Conservation (phyloP, 1,140 invertebrate species). For the Diploscapter pachys region DNA sequence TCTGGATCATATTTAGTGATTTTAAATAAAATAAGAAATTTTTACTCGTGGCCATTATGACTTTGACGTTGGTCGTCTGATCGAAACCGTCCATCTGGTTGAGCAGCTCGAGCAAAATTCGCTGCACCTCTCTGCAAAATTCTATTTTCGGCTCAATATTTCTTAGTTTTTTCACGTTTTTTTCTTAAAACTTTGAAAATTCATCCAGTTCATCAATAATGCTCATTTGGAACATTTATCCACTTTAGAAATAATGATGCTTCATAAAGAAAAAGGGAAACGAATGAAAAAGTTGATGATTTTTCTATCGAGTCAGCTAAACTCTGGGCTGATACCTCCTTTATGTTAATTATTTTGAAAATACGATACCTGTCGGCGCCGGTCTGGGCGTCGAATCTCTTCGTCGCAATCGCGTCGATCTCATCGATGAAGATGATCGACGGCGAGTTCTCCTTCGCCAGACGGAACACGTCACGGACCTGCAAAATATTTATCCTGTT, state of each 20-base stretch:
- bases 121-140: slow-evolving; percentile 74
- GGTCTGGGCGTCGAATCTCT: slow-evolving; percentile 62
- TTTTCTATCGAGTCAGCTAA: background rate
- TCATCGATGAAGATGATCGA: slow-evolving; percentile 75
- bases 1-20: no score
- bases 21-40: no score
- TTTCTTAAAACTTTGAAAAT: slow-evolving; percentile 33
- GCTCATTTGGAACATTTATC: background rate
- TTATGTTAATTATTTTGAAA: background rate
- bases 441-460: slow-evolving; percentile 98
- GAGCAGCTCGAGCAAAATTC: slow-evolving; percentile 90
- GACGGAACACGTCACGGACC: slow-evolving; percentile 96
- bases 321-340: background rate
- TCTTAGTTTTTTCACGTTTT: background rate
- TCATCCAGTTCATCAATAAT: slow-evolving; percentile 50
- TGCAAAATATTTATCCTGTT: slow-evolving; percentile 1
- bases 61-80: slow-evolving; percentile 99
- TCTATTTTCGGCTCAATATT: background rate
- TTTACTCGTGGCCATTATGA: slow-evolving; percentile 93
- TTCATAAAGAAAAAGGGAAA: background rate
- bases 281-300: background rate
- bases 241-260: background rate
- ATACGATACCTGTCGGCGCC: slow-evolving; percentile 83
- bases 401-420: slow-evolving; percentile 47
- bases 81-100: slow-evolving; percentile 99